Conservation (phyloP, 2,113 vertebrate species). For the Xenotilapia leptura region DNA sequence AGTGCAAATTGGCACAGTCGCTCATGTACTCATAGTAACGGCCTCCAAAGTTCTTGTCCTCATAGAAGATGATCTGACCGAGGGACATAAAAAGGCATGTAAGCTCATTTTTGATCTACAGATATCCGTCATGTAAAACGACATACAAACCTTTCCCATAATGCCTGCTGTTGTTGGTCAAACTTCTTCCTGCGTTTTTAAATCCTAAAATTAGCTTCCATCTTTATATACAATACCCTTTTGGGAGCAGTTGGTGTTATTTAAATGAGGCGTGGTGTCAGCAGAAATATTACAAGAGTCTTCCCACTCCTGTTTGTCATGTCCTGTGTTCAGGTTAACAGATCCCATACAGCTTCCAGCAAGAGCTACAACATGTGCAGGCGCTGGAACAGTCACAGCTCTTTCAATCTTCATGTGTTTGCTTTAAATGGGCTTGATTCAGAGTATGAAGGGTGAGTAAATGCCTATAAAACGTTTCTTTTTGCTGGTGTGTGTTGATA, state of each 20-base stretch:
- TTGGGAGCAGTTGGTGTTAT: constrained; percentile 25
- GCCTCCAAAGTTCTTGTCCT: constrained; percentile 70
- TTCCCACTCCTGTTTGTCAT: constrained; percentile 11
- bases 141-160: constrained; percentile 61
- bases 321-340: not conserved
- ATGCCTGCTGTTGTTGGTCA: not conserved
- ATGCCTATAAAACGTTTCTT: not conserved
- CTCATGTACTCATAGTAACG: constrained; percentile 50
- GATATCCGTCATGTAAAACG: not conserved
- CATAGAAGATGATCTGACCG: constrained; percentile 68
- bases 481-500: not conserved
- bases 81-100: not conserved
- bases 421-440: not conserved
- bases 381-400: constrained; percentile 26
- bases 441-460: not conserved
- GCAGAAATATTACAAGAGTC: constrained; percentile 56
- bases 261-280: constrained; percentile 52
- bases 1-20: constrained; percentile 53
- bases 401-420: not conserved
- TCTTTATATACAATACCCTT: constrained; percentile 35
- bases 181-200: not conserved
- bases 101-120: not conserved
- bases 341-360: constrained; percentile 41
- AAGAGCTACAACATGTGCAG: constrained; percentile 18
- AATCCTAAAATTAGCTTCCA: not conserved